Evolutionary conservation across 1,140 invertebrate genomes (phyloP).

Genomic region (Branchinecta lynchi): DNA sequence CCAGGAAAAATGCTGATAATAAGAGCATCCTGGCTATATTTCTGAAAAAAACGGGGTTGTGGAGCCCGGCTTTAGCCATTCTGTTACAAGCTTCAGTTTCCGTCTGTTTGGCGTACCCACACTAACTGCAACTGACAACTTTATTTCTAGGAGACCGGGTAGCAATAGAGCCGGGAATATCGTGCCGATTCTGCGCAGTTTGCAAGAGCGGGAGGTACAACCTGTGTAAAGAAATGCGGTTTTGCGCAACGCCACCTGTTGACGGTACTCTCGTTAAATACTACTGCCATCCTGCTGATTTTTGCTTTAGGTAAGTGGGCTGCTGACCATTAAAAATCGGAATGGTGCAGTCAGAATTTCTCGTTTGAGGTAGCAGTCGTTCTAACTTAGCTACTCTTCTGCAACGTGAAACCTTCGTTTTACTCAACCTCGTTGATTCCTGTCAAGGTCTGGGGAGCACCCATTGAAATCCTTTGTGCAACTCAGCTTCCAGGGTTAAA

Average conservation of each 20-base stretch:
- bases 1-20: too few relatives aligned
- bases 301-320: slow-evolving; percentile 35
- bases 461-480: too few relatives aligned
- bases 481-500: too few relatives aligned
- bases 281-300: slow-evolving; percentile 36
- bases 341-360: too few relatives aligned
- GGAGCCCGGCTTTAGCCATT: too few relatives aligned
- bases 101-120: too few relatives aligned
- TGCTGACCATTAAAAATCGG: not conserved
- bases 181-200: slow-evolving; percentile 35
- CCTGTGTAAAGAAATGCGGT: slow-evolving; percentile 36
- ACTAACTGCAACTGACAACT: too few relatives aligned
- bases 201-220: slow-evolving; percentile 40
- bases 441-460: not conserved
- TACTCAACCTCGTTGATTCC: not conserved
- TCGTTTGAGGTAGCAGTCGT: too few relatives aligned
- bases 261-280: slow-evolving; percentile 35
- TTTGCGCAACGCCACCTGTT: slow-evolving; percentile 36
- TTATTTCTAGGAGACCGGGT: slow-evolving; percentile 37
- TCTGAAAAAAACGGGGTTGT: too few relatives aligned
- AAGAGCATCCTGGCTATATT: too few relatives aligned
- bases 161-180: slow-evolving; percentile 38
- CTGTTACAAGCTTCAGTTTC: too few relatives aligned
- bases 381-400: not conserved
- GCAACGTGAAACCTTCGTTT: not conserved